Evolutionary conservation across 2,888 invertebrate species (phyloP).

Genomic region (Lasiommata megera): DNA sequence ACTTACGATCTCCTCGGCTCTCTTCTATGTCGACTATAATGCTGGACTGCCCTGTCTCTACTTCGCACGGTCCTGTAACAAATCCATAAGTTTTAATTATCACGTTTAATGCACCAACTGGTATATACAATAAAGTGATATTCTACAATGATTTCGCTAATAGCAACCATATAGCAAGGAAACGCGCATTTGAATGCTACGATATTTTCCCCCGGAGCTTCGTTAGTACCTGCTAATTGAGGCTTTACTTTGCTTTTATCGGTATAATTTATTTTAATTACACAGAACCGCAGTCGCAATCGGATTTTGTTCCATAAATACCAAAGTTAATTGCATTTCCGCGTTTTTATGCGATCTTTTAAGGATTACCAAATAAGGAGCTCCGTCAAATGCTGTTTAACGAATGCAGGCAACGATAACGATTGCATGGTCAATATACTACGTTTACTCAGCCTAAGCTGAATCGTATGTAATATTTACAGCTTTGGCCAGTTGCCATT

Average conservation of each 20-base stretch:
- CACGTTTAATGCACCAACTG: neutral
- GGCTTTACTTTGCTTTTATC: slow-evolving; percentile 25
- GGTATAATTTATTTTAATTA: slow-evolving; percentile 32
- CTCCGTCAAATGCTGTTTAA: slow-evolving; percentile 1
- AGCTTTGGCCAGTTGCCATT: too few relatives aligned
- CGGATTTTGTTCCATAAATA: slow-evolving; percentile 11
- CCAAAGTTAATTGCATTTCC: slow-evolving; percentile 8
- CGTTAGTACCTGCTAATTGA: slow-evolving; percentile 32
- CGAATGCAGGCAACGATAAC: neutral
- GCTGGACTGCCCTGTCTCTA: slow-evolving; percentile 92
- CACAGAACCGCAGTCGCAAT: slow-evolving; percentile 2
- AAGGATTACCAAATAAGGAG: slow-evolving; percentile 2
- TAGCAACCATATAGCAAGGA: neutral
- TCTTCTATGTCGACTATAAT: slow-evolving; percentile 95
- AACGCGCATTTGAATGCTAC: slow-evolving; percentile 4
- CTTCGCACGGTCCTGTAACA: slow-evolving; percentile 85
- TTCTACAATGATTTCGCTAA: slow-evolving; percentile 2
- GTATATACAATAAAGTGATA: neutral
- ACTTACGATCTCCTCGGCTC: slow-evolving; percentile 92
- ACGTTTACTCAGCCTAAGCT: too few relatives aligned
- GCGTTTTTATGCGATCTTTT: slow-evolving; percentile 8
- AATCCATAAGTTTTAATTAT: neutral
- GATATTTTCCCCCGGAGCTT: slow-evolving; percentile 15
- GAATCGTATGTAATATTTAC: too few relatives aligned
- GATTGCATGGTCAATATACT: too few relatives aligned